Evolutionary conservation across 1,140 invertebrate genomes (phyloP).

Genomic region (Penaeus indicus): DNA sequence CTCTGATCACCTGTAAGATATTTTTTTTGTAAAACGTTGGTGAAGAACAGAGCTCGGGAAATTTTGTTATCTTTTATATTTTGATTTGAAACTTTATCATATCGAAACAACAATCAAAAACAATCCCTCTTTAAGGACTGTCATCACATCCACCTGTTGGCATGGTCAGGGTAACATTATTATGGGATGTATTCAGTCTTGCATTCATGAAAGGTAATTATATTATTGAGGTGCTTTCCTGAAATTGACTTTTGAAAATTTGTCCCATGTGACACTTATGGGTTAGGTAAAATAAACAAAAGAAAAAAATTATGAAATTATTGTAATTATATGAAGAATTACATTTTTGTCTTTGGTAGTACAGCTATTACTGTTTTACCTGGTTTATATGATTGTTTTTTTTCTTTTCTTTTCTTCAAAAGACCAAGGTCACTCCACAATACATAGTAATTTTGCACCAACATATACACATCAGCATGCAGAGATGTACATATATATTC

Average conservation of each 20-base stretch:
- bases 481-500: constrained; percentile 1
- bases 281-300: neutral
- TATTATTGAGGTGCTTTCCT: no score
- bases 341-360: neutral
- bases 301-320: neutral
- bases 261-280: neutral
- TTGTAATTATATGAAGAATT: neutral
- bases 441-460: neutral
- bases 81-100: no score
- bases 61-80: no score
- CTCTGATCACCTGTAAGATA: no score
- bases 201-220: no score
- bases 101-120: no score
- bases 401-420: constrained; percentile 32
- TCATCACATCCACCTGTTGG: no score
- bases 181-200: no score
- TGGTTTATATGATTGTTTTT: neutral
- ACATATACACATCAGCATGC: neutral
- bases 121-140: no score
- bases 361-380: neutral
- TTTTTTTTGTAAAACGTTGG: no score
- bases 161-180: no score
- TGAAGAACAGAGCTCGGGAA: no score
- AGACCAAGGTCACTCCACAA: constrained; percentile 24
- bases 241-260: neutral